Evolutionary conservation across 2,797 vertebrate species (phyloP), one percentile per base, ranked within the genome.

Genomic region (Hydrophis major): DNA sequence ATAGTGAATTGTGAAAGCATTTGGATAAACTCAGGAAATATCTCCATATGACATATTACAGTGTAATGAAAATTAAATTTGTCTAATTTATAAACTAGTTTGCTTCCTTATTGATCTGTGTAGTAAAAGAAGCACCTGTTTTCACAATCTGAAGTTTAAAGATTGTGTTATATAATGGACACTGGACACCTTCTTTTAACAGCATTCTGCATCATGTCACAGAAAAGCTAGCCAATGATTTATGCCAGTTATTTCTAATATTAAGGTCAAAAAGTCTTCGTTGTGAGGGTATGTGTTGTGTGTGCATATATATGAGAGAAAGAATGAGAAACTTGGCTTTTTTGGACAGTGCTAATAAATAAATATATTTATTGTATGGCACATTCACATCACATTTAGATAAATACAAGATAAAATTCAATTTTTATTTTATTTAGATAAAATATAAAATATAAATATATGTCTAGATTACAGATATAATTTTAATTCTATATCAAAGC

Each of bases 51-150:
- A 57, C 8, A 0, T 0, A 86, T 28, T 50, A n/a, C 12, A 50
- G 50, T 87, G 87, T 86, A 69, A 88, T 91, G 90, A 92, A 94
- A 59, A 88, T 50, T 93, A 89, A 93, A 69, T 13, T 32, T 92
- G 86, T 42, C 8, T 95, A 4, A 59, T 10, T 88, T 89, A 91
- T 94, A 42, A 78, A 0, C 28, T 86, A 16, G 47, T 56, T n/a
- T 50, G 22, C 22, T 93, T 57, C 86, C 90, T 55, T 92, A 32
- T 92, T 91, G 74, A 1, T 92, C 25, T 94, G 27, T 89, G 25
- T 37, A 53, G 83, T 32, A 42, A 91, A 25, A 57, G 53, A 47
- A 86, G 27, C 55, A 94, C 92, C 25, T 1, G 1, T 14, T 91
- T 63, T 94, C 50, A 66, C 50, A 83, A 32, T 61, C 47, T 92